Evolutionary conservation across 2,888 invertebrate species (phyloP).

Genomic region (Nudaria mundana): DNA sequence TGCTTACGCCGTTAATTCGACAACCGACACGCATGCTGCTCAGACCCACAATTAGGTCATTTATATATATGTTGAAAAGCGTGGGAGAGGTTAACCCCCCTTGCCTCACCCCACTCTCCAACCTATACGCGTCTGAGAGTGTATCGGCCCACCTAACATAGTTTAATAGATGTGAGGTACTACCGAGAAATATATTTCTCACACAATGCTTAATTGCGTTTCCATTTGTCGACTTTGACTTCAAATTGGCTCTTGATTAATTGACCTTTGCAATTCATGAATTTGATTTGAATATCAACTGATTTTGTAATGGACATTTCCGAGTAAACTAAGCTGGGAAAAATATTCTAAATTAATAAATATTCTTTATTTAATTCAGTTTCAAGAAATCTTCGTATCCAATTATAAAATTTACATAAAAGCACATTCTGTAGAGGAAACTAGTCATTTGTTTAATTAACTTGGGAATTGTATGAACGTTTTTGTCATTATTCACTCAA

Average conservation of each 20-base stretch:
- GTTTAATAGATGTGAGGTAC: too few relatives aligned
- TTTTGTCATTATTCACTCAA: constrained; percentile 1
- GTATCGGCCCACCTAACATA: too few relatives aligned
- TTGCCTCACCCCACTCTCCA: too few relatives aligned
- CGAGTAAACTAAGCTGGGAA: constrained; percentile 12
- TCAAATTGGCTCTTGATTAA: constrained; percentile 34
- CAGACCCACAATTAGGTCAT: too few relatives aligned
- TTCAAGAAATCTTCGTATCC: constrained; percentile 9
- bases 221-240: constrained; percentile 25
- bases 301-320: constrained; percentile 20
- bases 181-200: constrained; percentile 5
- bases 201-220: constrained; percentile 14
- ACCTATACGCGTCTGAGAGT: too few relatives aligned
- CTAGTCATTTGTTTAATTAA: constrained; percentile 1
- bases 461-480: constrained; percentile 6
- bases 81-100: too few relatives aligned
- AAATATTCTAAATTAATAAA: constrained; percentile 14
- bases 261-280: constrained; percentile 36
- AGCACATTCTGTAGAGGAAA: constrained; percentile 2
- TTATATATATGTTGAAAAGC: too few relatives aligned
- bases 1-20: too few relatives aligned
- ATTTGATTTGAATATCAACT: constrained; percentile 27
- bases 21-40: too few relatives aligned
- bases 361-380: constrained; percentile 8
- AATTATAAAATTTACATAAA: constrained; percentile 19